A percentile compares a stretch with the other conserved stretches of the same genome.
phyloP scores from a whole-genome alignment of 2,888 invertebrate genomes.

The Ichneumon xanthorius region DNA sequence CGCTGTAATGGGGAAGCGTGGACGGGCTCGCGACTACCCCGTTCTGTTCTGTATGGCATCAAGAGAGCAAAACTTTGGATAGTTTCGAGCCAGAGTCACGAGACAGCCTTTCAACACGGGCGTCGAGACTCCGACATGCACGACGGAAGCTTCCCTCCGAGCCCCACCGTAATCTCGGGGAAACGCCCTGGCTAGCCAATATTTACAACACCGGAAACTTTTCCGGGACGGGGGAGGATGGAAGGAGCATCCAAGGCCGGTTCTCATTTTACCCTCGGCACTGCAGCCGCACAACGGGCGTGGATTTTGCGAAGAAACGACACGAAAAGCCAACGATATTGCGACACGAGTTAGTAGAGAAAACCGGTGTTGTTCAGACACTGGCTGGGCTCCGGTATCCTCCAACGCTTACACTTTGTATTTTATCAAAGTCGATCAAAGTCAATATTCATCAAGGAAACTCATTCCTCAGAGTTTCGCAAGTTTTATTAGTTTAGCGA shows the following conservation, averaged over 20 bases:
- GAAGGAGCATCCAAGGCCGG: slow-evolving; percentile 32
- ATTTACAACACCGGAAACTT: slow-evolving; percentile 63
- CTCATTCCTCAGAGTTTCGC: not conserved
- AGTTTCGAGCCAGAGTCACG: slow-evolving; percentile 47
- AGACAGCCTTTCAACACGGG: slow-evolving; percentile 53
- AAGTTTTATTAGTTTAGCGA: not conserved
- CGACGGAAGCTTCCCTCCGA: slow-evolving; percentile 27
- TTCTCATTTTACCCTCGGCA: slow-evolving; percentile 27
- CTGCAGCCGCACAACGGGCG: slow-evolving; percentile 28
- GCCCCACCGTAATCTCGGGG: slow-evolving; percentile 52
- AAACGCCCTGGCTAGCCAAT: slow-evolving; percentile 60
- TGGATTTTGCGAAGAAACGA: not conserved
- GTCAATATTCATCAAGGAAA: slow-evolving; percentile 24
- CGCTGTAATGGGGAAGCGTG: slow-evolving; percentile 27
- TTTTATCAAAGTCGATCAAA: slow-evolving; percentile 7
- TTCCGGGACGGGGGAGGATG: not conserved
- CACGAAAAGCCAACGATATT: slow-evolving; percentile 24
- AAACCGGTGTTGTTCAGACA: slow-evolving; percentile 39
- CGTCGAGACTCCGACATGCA: slow-evolving; percentile 47
- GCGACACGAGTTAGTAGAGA: slow-evolving; percentile 35
- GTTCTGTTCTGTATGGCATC: slow-evolving; percentile 19
- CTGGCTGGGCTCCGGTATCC: not conserved
- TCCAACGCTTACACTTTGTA: not conserved
- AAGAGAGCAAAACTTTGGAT: slow-evolving; percentile 54
- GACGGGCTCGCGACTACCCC: slow-evolving; percentile 22